Percentiles rank a stretch among this genome's conserved stretches.
Evolutionary conservation across 2,113 vertebrate species (phyloP).

Genomic region (Pavo muticus): DNA sequence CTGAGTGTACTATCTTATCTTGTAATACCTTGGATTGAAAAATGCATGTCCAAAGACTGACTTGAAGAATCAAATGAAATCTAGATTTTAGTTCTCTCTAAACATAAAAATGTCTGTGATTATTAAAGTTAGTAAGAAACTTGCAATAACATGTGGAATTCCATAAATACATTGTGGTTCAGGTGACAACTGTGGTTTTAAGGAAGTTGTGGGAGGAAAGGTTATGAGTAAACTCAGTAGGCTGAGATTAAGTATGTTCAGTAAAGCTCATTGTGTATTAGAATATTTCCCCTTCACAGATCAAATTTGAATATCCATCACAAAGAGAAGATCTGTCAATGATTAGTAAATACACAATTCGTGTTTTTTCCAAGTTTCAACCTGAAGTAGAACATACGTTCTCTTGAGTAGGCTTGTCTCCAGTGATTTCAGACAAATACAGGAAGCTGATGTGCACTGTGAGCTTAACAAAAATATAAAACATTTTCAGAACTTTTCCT

Average conservation of each 20-base stretch:
- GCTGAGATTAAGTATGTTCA: neutral
- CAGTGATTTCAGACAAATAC: neutral
- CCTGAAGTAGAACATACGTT: constrained; percentile 8
- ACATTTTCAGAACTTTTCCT: neutral
- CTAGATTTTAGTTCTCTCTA: neutral
- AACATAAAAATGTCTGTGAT: neutral
- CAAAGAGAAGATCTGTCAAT: neutral
- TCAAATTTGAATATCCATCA: neutral
- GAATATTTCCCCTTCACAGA: neutral
- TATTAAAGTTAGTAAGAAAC: neutral
- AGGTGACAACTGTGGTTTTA: neutral
- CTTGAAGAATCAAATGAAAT: neutral
- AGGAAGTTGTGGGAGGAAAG: neutral
- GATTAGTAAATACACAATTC: constrained; percentile 7
- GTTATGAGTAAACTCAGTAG: neutral
- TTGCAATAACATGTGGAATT: neutral
- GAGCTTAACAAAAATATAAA: neutral
- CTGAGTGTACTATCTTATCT: neutral
- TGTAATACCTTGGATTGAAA: neutral
- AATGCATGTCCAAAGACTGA: neutral
- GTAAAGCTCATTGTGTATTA: neutral
- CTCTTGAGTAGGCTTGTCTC: neutral
- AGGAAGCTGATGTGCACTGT: neutral
- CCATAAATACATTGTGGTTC: neutral
- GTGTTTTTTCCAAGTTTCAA: constrained; percentile 11